Base-by-base conservation (phyloP, 2,888 invertebrate species). In the Antitype chi region DNA sequence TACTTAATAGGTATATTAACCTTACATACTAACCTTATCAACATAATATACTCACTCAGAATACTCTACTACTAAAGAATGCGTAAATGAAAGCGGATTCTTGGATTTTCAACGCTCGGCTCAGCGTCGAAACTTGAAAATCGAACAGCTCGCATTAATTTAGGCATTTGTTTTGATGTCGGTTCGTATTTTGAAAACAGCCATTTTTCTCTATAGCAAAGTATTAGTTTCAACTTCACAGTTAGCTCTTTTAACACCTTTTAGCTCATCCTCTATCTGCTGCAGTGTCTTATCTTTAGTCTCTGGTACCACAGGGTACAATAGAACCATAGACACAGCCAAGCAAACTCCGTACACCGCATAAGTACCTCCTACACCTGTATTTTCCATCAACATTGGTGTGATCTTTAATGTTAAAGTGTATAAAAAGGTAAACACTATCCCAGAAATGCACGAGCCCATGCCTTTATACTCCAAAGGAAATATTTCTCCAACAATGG, bases 261-360 rank as follows among this genome's bases (percentile, higher is more conserved):
- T 89, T 5, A 93, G 85, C 70, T 90, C 89, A 82, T 90, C 85
- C 80, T 93, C 93, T 59, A 93, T 92, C 28, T 92, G 89, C 72
- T 91, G 90, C 53, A 93, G 80, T 0, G 91, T 89, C 75, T 85
- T 92, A 68, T 91, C 91, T 75, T 93, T 93, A 2, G 93, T 93
- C 82, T 93, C 93, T 23, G 91, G 91, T 38, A 93, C 53, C 53
- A 91, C 79, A 64, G 83, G 90, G 78, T 88, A 89, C 63, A 93
- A 80, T 43, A 89, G n/a, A 1, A 85, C 8, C 5, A 92, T 81
- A 78, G 91, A 89, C 7, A 89, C 17, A 20, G 82, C 66, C 38
- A 93, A 80, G 66, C 78, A 71, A 0, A 86, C 17, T 6, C 89
- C 92, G 60, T 89, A 93, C 8, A 91, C 88, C 9, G 81, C 82